Conservation (phyloP, 2,797 vertebrate species). For the Neopelma chrysocephalum region DNA sequence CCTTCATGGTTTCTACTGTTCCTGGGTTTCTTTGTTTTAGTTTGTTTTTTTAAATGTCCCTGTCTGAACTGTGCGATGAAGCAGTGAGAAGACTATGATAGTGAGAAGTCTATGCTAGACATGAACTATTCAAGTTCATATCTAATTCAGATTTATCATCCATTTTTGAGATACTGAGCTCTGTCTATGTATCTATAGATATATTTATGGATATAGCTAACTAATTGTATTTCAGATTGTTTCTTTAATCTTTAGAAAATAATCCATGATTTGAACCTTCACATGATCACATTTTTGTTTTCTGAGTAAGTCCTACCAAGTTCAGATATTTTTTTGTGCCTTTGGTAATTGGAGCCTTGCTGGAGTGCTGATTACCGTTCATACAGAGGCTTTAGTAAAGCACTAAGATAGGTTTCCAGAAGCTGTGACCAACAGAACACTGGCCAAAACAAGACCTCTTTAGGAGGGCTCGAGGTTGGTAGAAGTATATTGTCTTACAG, state of each 20-base stretch:
- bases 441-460: background rate
- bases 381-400: background rate
- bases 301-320: background rate
- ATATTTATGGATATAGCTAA: background rate
- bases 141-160: background rate
- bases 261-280: background rate
- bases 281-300: background rate
- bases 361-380: background rate
- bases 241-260: background rate
- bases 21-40: background rate
- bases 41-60: background rate
- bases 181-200: background rate
- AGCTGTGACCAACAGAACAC: background rate
- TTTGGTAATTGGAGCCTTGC: background rate
- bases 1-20: background rate
- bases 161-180: background rate
- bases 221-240: background rate
- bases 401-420: background rate
- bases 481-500: background rate
- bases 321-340: background rate
- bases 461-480: background rate
- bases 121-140: too few species aligned
- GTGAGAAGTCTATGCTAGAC: too few species aligned
- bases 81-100: background rate
- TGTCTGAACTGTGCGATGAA: background rate